Percentiles rank a stretch among this genome's conserved stretches.
Evolutionary conservation across 2,888 invertebrate genomes (phyloP).

Genomic region (Silvanus unidentatus): DNA sequence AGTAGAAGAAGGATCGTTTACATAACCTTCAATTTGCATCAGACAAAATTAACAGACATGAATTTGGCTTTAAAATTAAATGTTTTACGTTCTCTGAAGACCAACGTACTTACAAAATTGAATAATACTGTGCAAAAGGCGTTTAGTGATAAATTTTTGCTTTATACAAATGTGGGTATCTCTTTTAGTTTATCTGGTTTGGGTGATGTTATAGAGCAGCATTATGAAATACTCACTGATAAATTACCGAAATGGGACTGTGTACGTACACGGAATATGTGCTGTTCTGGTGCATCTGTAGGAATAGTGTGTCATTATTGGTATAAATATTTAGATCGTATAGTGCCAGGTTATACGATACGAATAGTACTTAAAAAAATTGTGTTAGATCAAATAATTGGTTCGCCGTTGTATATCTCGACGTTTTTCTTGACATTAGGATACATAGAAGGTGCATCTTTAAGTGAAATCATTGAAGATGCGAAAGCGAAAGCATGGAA

Average conservation of each 20-base stretch:
- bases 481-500: constrained; percentile 67
- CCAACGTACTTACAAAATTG: constrained; percentile 19
- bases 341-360: constrained; percentile 63
- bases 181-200: constrained; percentile 68
- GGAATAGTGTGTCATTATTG: constrained; percentile 81
- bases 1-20: too few relatives aligned
- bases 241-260: constrained; percentile 54
- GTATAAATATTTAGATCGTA: constrained; percentile 71
- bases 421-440: constrained; percentile 74
- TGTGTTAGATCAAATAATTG: constrained; percentile 73
- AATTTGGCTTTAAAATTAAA: constrained; percentile 9
- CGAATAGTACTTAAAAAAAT: constrained; percentile 69
- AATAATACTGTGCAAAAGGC: constrained; percentile 43
- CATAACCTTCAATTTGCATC: too few relatives aligned
- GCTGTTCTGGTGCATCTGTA: constrained; percentile 67
- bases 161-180: constrained; percentile 74
- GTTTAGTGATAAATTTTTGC: constrained; percentile 60
- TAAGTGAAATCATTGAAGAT: constrained; percentile 60
- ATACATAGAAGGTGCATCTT: constrained; percentile 59
- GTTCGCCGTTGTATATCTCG: constrained; percentile 73
- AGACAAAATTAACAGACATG: too few relatives aligned
- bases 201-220: constrained; percentile 78
- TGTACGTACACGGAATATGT: constrained; percentile 68
- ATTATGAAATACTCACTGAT: constrained; percentile 60
- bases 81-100: constrained; percentile 8